Base-by-base conservation (phyloP, 2,797 vertebrate species). In the Microctenopoma stevenorrisi region DNA sequence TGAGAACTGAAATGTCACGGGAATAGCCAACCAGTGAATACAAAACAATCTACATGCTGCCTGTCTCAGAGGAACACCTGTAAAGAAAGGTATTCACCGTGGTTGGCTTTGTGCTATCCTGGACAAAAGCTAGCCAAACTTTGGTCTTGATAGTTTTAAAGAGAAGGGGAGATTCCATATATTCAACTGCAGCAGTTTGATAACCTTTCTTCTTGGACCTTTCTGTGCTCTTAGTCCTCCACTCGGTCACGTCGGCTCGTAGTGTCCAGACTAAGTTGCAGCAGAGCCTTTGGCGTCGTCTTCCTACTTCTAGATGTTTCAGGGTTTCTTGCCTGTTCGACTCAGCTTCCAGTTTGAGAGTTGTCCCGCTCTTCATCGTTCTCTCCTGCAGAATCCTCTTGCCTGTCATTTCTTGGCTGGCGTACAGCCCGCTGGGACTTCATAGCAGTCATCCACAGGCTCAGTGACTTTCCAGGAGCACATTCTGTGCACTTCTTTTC, bases 331-430 rank as follows among this genome's bases (percentile, higher is more conserved):
- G 30, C 54, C 48, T 11, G 7, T 52, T 38, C 43, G 48, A n/a
- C 50, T 49, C 54, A 46, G 12, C 42, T 55, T 25, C 38, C 65
- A 30, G 7, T 33, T 18, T 16, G 35, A 55, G 74, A 60, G 70
- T 30, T 46, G 52, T 38, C 72, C 66, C 44, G 2, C 37, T 14
- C 68, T 61, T 42, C 42, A 0, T 42, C 74, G 72, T 59, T 33
- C 61, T 74, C 53, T 76, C 35, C 30, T 4, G 46, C 56, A 76
- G 64, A 57, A 76, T 75, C 62, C 69, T 76, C 74, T 70, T 59
- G 77, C 80, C 65, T 70, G 78, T 76, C 83, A 79, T 83, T 82
- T 70, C 72, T 78, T 79, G 69, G 22, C 62, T 62, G 58, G 42
- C 59, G 57, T 28, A 1, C 51, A 63, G 68, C 83, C 77, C 59